Conservation (phyloP, 2,797 vertebrate species). For the Denticeps clupeoides region DNA sequence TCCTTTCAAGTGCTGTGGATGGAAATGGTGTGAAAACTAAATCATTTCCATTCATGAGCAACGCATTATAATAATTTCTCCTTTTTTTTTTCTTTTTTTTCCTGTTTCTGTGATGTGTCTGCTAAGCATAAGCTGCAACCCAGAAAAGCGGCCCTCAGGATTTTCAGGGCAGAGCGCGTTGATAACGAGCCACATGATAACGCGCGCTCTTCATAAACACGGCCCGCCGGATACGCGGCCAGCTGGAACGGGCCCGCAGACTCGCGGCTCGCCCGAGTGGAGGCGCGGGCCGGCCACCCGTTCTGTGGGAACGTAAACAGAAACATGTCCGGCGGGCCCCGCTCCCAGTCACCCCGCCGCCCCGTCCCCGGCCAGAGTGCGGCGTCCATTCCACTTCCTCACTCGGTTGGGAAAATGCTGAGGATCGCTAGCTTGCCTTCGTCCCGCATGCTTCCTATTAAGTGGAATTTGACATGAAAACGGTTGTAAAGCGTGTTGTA, state of each 20-base stretch:
- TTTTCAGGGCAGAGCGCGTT: constrained; percentile 15
- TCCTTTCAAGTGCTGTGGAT: too few species aligned
- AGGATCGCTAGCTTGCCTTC: too few species aligned
- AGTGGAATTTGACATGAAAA: too few species aligned
- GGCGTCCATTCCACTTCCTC: too few species aligned
- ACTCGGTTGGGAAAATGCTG: too few species aligned
- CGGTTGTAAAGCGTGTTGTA: too few species aligned
- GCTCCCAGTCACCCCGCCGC: too few species aligned
- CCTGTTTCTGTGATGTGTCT: neutral
- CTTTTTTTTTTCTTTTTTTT: neutral
- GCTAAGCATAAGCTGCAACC: neutral
- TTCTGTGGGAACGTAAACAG: constrained; percentile 29
- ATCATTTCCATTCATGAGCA: too few species aligned
- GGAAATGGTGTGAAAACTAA: neutral
- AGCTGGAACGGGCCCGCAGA: constrained; percentile 20
- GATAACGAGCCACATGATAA: constrained; percentile 32
- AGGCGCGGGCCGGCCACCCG: constrained; percentile 20
- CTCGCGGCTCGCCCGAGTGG: too few species aligned
- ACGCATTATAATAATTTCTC: too few species aligned
- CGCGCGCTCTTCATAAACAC: constrained; percentile 34
- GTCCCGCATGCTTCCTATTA: too few species aligned
- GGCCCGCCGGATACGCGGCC: constrained; percentile 10
- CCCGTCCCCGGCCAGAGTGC: too few species aligned
- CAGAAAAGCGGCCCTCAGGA: neutral
- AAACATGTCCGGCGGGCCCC: constrained; percentile 13